Evolutionary conservation across 2,888 invertebrate species (phyloP).

Genomic region (Ferrisia virgata): DNA sequence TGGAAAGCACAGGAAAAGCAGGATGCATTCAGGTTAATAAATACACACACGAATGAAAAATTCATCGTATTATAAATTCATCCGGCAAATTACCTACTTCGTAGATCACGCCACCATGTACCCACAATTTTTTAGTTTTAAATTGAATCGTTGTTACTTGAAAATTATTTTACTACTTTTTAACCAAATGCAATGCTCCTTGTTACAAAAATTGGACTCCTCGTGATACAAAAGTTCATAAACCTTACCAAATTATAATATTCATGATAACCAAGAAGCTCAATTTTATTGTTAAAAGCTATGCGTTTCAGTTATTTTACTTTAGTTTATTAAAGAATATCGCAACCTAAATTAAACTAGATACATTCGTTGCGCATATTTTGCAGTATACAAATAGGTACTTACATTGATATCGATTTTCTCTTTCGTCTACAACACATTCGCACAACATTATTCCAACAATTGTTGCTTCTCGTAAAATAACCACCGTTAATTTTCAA

Average conservation of each 20-base stretch:
- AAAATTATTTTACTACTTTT: no score
- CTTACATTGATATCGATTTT: neutral
- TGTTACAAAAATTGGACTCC: no score
- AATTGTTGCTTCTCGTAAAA: neutral
- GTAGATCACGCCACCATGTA: neutral
- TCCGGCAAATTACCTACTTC: neutral
- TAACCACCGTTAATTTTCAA: neutral
- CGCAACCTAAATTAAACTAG: neutral
- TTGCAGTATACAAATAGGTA: neutral
- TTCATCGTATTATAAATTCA: neutral
- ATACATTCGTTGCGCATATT: neutral
- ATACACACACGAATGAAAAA: neutral
- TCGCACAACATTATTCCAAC: no score
- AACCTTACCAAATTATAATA: no score
- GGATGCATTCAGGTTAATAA: constrained; percentile 84
- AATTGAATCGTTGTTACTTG: no score
- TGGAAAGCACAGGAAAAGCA: constrained; percentile 97
- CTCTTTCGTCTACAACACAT: neutral
- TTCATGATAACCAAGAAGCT: no score
- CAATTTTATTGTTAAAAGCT: no score
- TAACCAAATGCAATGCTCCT: no score
- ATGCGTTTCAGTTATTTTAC: no score
- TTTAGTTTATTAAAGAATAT: neutral
- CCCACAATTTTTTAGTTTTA: no score
- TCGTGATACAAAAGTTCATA: no score